Conservation (phyloP, 2,797 vertebrate species). For the Ctenopoma multispine region DNA sequence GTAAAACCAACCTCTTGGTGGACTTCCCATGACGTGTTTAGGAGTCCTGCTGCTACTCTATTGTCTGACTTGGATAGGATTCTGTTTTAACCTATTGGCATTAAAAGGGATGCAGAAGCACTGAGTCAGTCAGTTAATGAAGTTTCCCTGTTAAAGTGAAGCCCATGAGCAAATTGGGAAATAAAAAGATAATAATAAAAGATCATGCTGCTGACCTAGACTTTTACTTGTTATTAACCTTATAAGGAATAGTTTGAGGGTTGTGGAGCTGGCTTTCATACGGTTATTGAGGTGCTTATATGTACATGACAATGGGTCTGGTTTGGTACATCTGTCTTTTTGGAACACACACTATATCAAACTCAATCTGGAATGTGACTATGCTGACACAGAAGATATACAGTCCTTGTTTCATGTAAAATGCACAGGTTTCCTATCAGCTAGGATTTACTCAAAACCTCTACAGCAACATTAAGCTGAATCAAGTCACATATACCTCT, state of each 20-base stretch:
- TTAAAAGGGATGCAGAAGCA: constrained; percentile 57
- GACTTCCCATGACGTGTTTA: constrained; percentile 71
- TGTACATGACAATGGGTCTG: no score
- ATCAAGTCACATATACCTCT: no score
- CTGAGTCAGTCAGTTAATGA: constrained; percentile 53
- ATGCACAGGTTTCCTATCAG: no score
- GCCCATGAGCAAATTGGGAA: constrained; percentile 40
- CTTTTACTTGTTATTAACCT: constrained; percentile 34
- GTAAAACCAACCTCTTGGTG: constrained; percentile 50
- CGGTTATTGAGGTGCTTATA: no score
- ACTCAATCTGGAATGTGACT: no score
- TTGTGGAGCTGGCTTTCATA: no score
- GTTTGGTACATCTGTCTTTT: no score
- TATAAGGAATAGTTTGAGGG: not conserved
- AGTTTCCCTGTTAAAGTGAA: constrained; percentile 61
- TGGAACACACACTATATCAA: no score
- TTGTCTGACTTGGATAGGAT: constrained; percentile 57
- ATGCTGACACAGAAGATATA: no score
- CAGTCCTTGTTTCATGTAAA: no score
- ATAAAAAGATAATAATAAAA: constrained; percentile 48
- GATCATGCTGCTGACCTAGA: constrained; percentile 33
- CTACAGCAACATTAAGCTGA: no score
- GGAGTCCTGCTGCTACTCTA: constrained; percentile 59
- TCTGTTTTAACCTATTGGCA: constrained; percentile 60
- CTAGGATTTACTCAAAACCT: no score